These are phyloP conservation scores for Catostylus mosaicus DNA, from an alignment of 30 jellyfish, hydroid and myxozoan genomes.

Conservation along the genomic window DNA sequence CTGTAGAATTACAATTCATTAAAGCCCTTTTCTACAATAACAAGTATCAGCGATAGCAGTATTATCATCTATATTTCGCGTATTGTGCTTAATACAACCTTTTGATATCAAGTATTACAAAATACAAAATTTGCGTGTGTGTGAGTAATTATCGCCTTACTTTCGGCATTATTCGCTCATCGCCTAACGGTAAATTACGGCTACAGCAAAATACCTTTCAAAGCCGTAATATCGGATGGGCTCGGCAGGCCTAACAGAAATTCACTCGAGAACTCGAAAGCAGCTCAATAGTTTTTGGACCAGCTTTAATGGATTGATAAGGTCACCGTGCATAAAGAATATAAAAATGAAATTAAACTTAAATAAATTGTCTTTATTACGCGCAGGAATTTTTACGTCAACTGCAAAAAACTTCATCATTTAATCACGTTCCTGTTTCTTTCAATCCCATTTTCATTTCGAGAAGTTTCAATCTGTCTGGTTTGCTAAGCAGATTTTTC, in stretches of 20 bases:
- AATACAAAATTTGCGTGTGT: conserved; percentile 52
- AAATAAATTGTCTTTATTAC: too few relatives aligned
- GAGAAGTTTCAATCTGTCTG: background rate
- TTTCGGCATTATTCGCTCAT: conserved; percentile 4
- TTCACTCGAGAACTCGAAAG: too few relatives aligned
- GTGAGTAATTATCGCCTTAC: conserved; percentile 5
- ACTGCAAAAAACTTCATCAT: too few relatives aligned
- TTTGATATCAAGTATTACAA: conserved; percentile 29
- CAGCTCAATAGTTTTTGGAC: too few relatives aligned
- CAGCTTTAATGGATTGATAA: too few relatives aligned
- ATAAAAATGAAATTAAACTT: too few relatives aligned
- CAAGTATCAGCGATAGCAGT: conserved; percentile 2
- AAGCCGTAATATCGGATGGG: too few relatives aligned
- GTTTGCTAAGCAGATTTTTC: background rate
- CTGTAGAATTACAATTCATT: background rate
- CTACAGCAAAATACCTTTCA: background rate
- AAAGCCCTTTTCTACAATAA: background rate
- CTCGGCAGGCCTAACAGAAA: too few relatives aligned
- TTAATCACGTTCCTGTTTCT: too few relatives aligned
- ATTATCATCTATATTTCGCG: conserved; percentile 15
- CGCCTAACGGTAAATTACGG: background rate
- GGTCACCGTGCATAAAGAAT: too few relatives aligned
- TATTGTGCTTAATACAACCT: conserved; percentile 24
- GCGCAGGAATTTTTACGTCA: too few relatives aligned
- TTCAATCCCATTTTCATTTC: background rate